Evolutionary conservation across 2,113 vertebrate species (phyloP), one percentile per base, ranked within the genome.

Genomic region (Myocastor coypus): DNA sequence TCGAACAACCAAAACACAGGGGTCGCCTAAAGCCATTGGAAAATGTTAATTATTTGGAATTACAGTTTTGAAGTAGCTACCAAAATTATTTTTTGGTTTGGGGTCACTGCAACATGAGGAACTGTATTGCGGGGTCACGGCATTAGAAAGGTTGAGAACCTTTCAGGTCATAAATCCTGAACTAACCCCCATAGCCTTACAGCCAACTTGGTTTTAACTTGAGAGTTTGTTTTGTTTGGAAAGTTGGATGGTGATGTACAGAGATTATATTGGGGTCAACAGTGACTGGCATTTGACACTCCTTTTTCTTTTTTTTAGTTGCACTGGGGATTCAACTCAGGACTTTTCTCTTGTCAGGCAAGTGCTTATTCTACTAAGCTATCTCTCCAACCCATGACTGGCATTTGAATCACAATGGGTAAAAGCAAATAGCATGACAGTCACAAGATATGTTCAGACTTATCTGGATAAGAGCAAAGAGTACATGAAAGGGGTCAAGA

Each of bases 161-260:
- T 40, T 61, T 40, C 8, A 68, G 32, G 7, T 24, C 7, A 87
- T 37, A 0, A 0, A 77, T 92, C 52, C 37, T 69, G 42, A 83
- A 20, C 46, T 71, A 59, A 75, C 14, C 20, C 34, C 55, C 34
- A 55, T 22, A 80, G 63, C 46, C 34, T 88, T 63, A 34, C 28
- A 87, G 73, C 87, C 84, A 89, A 77, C 63, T 95, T 22, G 83
- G 71, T 95, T 90, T 90, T 42, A 87, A 24, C 50, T 87, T 83
- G 78, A 80, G 12, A 80, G 50, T 87, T 89, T 87, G 40, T 89
- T 92, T 87, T 89, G 77, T 92, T 96, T 92, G 82, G 75, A 77
- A 93, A 87, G 84, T 90, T 82, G 19, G 59, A 77, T 63, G 69
- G 30, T 85, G 84, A 77, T 78, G 19, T 89, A 59, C 30, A 93